Conservation (phyloP, 2,797 vertebrate species). For the Karalla daura region DNA sequence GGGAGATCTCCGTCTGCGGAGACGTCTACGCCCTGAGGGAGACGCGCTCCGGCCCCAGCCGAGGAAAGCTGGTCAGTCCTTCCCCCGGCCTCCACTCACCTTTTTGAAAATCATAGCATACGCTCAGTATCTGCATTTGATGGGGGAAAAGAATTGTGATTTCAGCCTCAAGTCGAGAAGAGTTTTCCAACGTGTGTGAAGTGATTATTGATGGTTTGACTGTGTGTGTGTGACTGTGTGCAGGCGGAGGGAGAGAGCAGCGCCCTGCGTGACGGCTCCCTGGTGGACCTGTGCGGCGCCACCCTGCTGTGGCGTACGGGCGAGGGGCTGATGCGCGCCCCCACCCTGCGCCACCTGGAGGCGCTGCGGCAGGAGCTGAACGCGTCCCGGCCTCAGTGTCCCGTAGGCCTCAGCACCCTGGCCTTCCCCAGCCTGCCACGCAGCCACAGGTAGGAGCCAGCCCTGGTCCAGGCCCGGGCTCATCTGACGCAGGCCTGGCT, state of each 20-base stretch:
- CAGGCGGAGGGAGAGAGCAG: slow-evolving; percentile 97
- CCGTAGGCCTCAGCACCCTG: slow-evolving; percentile 97
- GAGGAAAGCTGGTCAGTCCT: slow-evolving; percentile 92
- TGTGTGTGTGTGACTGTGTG: background rate
- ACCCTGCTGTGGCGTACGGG: slow-evolving; percentile 86
- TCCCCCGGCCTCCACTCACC: no score
- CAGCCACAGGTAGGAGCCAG: slow-evolving; percentile 84
- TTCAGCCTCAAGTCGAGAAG: no score
- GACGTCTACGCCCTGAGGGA: slow-evolving; percentile 94
- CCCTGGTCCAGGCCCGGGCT: background rate
- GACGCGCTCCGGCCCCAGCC: slow-evolving; percentile 93
- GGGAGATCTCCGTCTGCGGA: slow-evolving; percentile 97
- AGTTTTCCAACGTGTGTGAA: no score
- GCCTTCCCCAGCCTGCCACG: slow-evolving; percentile 96
- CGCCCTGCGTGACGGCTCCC: slow-evolving; percentile 91
- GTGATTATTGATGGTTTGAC: background rate
- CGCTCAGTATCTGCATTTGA: no score
- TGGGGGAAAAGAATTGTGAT: no score
- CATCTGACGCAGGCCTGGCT: background rate
- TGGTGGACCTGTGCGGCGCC: slow-evolving; percentile 85
- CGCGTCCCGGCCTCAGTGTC: slow-evolving; percentile 95
- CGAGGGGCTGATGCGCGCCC: slow-evolving; percentile 82
- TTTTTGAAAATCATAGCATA: no score
- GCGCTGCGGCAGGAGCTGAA: slow-evolving; percentile 97
- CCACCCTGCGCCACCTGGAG: slow-evolving; percentile 90